These are phyloP conservation scores for Peromyscus attwateri DNA, from an alignment of 2,797 vertebrate species.

Conservation along the genomic window DNA sequence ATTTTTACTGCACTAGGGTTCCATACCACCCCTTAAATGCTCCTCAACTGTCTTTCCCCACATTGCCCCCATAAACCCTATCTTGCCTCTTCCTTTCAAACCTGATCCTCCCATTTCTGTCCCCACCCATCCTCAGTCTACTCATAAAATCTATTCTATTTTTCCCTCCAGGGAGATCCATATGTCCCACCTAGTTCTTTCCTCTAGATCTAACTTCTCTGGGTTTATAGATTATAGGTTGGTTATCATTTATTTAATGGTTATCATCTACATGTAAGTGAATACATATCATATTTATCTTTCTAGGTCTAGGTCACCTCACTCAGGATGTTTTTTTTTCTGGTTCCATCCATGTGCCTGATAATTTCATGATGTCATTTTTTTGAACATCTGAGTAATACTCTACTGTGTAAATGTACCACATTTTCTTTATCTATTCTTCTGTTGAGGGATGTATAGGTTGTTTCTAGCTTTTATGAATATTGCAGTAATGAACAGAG, in stretches of 20 bases:
- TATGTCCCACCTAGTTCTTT: not conserved
- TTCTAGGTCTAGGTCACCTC: not conserved
- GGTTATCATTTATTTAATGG: not conserved
- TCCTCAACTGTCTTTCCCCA: not conserved
- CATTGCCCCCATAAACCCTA: not conserved
- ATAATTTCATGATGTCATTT: not conserved
- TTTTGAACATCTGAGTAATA: not conserved
- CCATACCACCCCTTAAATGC: not conserved
- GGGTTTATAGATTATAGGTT: not conserved
- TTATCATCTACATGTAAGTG: not conserved
- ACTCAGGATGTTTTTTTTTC: too few relatives aligned
- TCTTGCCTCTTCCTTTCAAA: not conserved
- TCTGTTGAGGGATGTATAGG: not conserved
- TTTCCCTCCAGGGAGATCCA: not conserved
- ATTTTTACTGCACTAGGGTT: not conserved
- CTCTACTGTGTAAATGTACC: not conserved
- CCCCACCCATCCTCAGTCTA: not conserved
- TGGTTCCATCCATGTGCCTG: not conserved
- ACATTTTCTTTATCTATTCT: not conserved
- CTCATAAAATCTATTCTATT: not conserved
- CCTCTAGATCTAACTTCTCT: not conserved
- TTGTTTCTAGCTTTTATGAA: not conserved
- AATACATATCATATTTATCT: not conserved
- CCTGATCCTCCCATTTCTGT: not conserved
- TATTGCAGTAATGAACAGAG: not conserved